Evolutionary conservation across 2,113 vertebrate genomes (phyloP).

Genomic region (Nothobranchius kuhntae): DNA sequence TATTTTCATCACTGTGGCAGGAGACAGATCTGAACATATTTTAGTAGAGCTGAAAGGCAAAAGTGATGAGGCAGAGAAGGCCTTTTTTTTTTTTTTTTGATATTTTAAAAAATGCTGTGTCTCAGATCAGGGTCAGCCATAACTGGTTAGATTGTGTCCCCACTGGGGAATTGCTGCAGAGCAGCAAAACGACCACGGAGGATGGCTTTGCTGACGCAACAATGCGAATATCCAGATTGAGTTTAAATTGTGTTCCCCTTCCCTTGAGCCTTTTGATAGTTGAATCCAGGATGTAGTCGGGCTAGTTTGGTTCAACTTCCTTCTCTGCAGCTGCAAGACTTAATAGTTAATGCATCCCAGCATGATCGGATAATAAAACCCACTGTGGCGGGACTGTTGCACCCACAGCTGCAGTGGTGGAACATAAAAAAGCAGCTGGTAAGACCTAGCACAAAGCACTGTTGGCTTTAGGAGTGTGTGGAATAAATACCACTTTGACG

Average conservation of each 20-base stretch:
- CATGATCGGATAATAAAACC: conserved; percentile 28
- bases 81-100: neutral
- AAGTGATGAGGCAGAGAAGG: neutral
- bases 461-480: conserved; percentile 5
- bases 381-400: conserved; percentile 9
- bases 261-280: conserved; percentile 20
- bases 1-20: conserved; percentile 16
- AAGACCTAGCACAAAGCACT: neutral
- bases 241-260: conserved; percentile 22
- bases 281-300: conserved; percentile 3
- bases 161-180: conserved; percentile 25
- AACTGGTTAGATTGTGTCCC: conserved; percentile 15
- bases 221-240: conserved; percentile 24
- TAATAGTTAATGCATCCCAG: conserved; percentile 10
- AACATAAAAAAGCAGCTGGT: conserved; percentile 13
- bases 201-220: conserved; percentile 34
- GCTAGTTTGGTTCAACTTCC: conserved; percentile 18
- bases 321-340: neutral
- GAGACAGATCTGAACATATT: conserved; percentile 1
- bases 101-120: conserved; percentile 1
- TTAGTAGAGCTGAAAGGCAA: neutral
- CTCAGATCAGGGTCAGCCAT: conserved; percentile 16
- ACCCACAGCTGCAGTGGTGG: conserved; percentile 20
- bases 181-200: conserved; percentile 11
- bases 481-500: conserved; percentile 19